Conservation (phyloP, 1,140 invertebrate genomes). For the Rhyacophila brunnea region DNA sequence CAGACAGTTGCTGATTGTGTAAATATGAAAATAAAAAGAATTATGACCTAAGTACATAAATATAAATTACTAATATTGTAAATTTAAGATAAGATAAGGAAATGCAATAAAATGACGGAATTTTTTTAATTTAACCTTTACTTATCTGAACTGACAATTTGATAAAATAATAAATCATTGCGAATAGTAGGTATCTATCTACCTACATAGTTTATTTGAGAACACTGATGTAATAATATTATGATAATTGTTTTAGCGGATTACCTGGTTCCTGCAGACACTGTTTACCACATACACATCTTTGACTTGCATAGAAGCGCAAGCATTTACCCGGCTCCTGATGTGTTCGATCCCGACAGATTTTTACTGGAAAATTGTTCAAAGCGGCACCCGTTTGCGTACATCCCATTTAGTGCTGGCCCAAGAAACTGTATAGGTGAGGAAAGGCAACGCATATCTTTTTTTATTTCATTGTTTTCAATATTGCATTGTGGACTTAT, state of each 20-base stretch:
- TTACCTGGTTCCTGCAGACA: conserved; percentile 57
- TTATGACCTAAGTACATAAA: no score
- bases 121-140: no score
- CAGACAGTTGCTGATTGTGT: no score
- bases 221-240: no score
- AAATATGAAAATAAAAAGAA: no score
- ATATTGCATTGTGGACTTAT: background rate
- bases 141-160: no score
- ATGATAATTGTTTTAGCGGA: conserved; percentile 44
- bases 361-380: conserved; percentile 64
- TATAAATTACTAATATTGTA: no score
- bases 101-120: no score
- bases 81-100: no score
- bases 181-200: no score
- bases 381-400: conserved; percentile 63
- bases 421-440: conserved; percentile 73
- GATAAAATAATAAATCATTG: no score
- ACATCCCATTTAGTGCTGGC: conserved; percentile 75
- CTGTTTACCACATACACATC: conserved; percentile 54
- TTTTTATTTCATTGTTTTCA: background rate
- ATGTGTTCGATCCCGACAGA: conserved; percentile 74
- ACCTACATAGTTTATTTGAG: no score
- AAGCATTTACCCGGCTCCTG: conserved; percentile 67
- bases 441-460: background rate
- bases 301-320: conserved; percentile 67